Percentiles rank a stretch among this genome's conserved stretches.
phyloP scores from a whole-genome alignment of 2,113 vertebrate genomes.

The Corythaeola cristata region DNA sequence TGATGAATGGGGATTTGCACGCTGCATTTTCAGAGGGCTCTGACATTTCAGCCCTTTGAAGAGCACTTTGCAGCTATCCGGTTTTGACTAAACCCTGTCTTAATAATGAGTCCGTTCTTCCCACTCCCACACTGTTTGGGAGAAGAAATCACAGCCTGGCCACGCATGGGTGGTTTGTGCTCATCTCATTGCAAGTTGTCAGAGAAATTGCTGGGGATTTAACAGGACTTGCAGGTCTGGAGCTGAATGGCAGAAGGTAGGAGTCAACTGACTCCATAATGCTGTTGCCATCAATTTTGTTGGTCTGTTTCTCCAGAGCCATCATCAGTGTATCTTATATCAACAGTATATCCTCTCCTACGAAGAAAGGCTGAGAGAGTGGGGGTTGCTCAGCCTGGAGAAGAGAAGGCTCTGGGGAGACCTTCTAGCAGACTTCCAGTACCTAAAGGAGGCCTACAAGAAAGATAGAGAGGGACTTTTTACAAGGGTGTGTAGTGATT shows the following conservation, averaged over 20 bases:
- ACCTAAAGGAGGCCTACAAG: too few species aligned
- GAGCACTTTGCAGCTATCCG: fast-evolving
- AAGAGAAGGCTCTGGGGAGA: too few species aligned
- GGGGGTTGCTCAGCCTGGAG: too few species aligned
- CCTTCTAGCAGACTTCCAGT: too few species aligned
- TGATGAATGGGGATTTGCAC: background rate
- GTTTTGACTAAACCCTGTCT: background rate
- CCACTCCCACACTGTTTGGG: background rate
- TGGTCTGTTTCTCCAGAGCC: background rate
- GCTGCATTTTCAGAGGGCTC: background rate
- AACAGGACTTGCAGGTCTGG: background rate
- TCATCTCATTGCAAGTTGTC: background rate
- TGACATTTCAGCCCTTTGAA: background rate
- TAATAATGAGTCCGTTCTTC: background rate
- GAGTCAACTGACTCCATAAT: background rate
- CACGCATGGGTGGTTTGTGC: fast-evolving
- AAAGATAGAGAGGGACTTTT: too few species aligned
- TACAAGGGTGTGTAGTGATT: too few species aligned
- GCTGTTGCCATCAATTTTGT: background rate
- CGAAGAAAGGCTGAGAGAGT: too few species aligned
- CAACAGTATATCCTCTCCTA: too few species aligned
- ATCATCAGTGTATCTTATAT: background rate
- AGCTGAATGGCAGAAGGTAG: background rate
- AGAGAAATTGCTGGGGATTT: background rate
- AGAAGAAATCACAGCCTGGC: background rate